A percentile compares a stretch with the other conserved stretches of the same genome.
These are phyloP conservation scores for Gymnothorax javanicus DNA, from an alignment of 2,797 vertebrate species.

Conservation along the genomic window DNA sequence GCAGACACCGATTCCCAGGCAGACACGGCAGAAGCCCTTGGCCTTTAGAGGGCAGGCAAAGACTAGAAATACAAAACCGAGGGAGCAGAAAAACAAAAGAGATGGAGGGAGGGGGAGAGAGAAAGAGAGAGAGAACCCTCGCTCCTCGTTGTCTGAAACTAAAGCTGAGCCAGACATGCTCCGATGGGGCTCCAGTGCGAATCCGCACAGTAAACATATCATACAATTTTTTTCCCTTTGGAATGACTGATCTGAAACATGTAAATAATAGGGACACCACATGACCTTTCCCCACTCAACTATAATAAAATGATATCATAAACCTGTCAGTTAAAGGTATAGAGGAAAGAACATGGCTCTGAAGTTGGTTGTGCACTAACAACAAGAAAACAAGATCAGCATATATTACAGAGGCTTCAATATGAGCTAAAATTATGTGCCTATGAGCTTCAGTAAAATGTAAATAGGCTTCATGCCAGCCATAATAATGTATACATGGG, in stretches of 20 bases:
- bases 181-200: slow-evolving; percentile 59
- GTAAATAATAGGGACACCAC: slow-evolving; percentile 9
- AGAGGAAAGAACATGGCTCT: not conserved
- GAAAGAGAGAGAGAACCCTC: slow-evolving; percentile 59
- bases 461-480: not conserved
- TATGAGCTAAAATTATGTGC: not conserved
- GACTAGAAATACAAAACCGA: slow-evolving; percentile 80
- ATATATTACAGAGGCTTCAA: not conserved
- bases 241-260: slow-evolving; percentile 25
- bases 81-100: slow-evolving; percentile 73
- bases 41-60: slow-evolving; percentile 99
- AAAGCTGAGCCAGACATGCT: slow-evolving; percentile 67
- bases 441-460: not conserved
- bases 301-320: slow-evolving; percentile 26
- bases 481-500: too few relatives aligned
- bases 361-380: not conserved
- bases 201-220: slow-evolving; percentile 66
- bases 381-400: not conserved
- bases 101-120: slow-evolving; percentile 70
- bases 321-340: not conserved
- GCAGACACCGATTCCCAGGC: slow-evolving; percentile 50
- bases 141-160: slow-evolving; percentile 60
- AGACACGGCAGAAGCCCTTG: slow-evolving; percentile 64
- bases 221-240: slow-evolving; percentile 10
- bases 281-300: not conserved